Evolutionary conservation across 2,797 vertebrate genomes (phyloP), one percentile per base, ranked within the genome.

Genomic region (Malurus leucopterus): DNA sequence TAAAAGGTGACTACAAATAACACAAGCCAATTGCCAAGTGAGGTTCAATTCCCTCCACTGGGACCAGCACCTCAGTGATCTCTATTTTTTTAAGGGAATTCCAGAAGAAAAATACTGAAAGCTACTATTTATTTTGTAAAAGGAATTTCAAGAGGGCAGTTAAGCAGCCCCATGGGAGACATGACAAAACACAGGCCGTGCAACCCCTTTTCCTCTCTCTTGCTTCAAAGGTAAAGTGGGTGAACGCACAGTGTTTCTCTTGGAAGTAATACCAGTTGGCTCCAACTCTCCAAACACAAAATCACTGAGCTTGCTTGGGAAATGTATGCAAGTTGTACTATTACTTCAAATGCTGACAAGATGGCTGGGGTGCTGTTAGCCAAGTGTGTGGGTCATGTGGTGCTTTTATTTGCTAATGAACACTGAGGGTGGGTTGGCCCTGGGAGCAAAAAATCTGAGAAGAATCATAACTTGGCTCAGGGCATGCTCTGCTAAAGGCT

Each of bases 341-440:
- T 63, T 77, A 53, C 47, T 91, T 88, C 76, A 90, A 88, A 94
- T 84, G 80, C 71, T 93, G 58, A 79, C 87, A 92, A 91, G 89
- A 93, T 68, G 93, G 92, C 82, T 79, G 77, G 67, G 50, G 73
- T 22, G 54, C 61, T 21, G 73, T 75, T 36, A 63, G 90, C 89
- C 94, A 91, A 92, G 90, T 8, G 67, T 72, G 91, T 15, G 76
- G 93, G 82, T 87, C 87, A 92, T 15, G 63, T 7, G 7, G 88
- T 4, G 30, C 88, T 93, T 92, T 87, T 90, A 90, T 91, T 95
- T 89, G 70, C 89, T 94, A 81, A 92, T 58, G 79, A 95, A 92
- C 67, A 26, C 1, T n/a, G 76, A 92, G 85, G 79, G 79, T 86
- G 85, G 82, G 73, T 93, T 94, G 89, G 87, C 70, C 50, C 41